These are phyloP conservation scores for Hymenochirus boettgeri DNA, from an alignment of 2,113 vertebrate genomes.

Conservation along the genomic window DNA sequence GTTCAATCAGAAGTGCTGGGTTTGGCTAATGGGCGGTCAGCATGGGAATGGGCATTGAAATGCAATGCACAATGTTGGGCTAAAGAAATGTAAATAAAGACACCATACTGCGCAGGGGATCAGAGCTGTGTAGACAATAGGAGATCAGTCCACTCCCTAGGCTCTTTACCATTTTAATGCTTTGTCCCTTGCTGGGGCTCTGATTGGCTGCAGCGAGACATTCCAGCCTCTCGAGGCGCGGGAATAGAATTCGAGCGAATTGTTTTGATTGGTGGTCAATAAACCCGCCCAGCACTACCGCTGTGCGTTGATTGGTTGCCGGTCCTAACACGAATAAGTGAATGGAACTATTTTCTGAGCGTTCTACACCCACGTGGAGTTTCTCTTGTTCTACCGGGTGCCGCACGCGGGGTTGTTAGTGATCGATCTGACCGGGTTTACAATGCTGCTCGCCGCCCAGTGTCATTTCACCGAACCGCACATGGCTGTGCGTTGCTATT, in stretches of 20 bases:
- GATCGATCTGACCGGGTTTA: not conserved
- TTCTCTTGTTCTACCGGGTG: conserved; percentile 21
- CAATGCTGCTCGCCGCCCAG: conserved; percentile 20
- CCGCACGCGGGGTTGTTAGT: not conserved
- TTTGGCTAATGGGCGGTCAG: not conserved
- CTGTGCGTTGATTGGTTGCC: conserved; percentile 10
- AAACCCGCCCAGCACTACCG: not conserved
- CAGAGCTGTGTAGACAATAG: not conserved
- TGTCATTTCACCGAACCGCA: conserved; percentile 2
- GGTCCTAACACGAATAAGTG: not conserved
- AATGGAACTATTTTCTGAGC: conserved; percentile 13
- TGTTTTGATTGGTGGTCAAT: not conserved
- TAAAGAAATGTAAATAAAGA: not conserved
- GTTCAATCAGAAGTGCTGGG: not conserved
- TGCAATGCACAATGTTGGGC: not conserved
- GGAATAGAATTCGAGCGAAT: conserved; percentile 13
- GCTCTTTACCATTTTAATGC: conserved; percentile 23
- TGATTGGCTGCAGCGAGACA: conserved; percentile 16
- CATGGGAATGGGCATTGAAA: not conserved
- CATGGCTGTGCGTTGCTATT: conserved; percentile 4
- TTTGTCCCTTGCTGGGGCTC: not conserved
- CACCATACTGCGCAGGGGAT: not conserved
- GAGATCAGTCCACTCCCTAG: not conserved
- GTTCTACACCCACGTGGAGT: conserved; percentile 20
- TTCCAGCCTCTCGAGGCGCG: conserved; percentile 2